Evolutionary conservation across 1,140 invertebrate genomes (phyloP).

Genomic region (Myzus persicae): DNA sequence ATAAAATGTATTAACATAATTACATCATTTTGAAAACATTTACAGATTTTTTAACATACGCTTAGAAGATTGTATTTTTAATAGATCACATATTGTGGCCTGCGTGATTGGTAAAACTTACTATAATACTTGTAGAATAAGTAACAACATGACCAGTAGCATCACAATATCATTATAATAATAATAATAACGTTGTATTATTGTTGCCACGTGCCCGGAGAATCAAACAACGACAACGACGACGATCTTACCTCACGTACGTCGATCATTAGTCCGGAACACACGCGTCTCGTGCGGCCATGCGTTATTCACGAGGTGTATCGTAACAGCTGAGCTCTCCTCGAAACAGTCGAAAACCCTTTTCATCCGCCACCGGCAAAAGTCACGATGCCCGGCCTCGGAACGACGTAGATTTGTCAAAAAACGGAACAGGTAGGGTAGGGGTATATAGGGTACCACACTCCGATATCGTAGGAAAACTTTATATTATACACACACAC

Average conservation of each 20-base stretch:
- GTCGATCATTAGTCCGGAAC: not conserved
- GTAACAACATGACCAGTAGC: not conserved
- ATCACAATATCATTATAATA: not conserved
- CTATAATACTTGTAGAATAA: not conserved
- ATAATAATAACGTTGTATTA: not conserved
- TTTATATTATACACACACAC: not conserved
- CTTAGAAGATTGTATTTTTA: not conserved
- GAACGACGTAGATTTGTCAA: constrained; percentile 12
- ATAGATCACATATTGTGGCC: not conserved
- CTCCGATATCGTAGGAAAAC: not conserved
- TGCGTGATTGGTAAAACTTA: too few relatives aligned
- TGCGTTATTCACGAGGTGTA: not conserved
- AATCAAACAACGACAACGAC: not conserved
- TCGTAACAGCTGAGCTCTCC: not conserved
- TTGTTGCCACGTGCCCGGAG: not conserved
- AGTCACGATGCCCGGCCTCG: not conserved
- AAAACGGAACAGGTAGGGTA: not conserved
- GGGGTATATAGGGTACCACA: not conserved
- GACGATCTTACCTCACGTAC: not conserved
- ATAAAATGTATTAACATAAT: not conserved
- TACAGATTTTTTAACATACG: too few relatives aligned
- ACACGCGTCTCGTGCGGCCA: not conserved
- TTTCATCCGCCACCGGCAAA: not conserved
- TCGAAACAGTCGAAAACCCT: not conserved
- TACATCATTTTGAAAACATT: too few relatives aligned